Evolutionary conservation across 2,113 vertebrate species (phyloP).

Genomic region (Cheirogaleus medius): DNA sequence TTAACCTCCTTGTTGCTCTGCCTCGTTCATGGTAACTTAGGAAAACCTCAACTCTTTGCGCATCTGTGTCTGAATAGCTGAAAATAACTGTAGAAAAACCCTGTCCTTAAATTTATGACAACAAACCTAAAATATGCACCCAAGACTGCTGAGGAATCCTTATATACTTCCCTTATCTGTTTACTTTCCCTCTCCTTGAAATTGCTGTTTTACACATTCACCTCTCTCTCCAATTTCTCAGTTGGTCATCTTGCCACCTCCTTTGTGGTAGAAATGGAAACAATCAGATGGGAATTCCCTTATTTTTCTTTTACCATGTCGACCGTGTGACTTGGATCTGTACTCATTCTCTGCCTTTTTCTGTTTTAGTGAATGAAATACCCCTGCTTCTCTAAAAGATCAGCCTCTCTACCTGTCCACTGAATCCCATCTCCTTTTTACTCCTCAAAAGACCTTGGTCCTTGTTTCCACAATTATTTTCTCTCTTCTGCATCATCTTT

Average conservation of each 20-base stretch:
- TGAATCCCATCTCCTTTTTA: background rate
- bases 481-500: background rate
- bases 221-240: background rate
- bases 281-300: background rate
- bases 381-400: background rate
- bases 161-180: background rate
- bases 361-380: background rate
- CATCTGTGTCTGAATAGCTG: background rate
- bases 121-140: background rate
- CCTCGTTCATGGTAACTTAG: background rate
- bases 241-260: background rate
- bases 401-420: fast-evolving
- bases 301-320: background rate
- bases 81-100: background rate
- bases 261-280: background rate
- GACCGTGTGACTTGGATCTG: background rate
- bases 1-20: background rate
- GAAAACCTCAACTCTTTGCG: background rate
- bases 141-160: background rate
- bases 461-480: background rate
- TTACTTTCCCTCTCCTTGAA: background rate
- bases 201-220: background rate
- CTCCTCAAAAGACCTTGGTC: background rate
- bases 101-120: background rate
- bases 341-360: background rate